phyloP scores from a whole-genome alignment of 1,140 invertebrate genomes.

The Antheraea mylitta region DNA sequence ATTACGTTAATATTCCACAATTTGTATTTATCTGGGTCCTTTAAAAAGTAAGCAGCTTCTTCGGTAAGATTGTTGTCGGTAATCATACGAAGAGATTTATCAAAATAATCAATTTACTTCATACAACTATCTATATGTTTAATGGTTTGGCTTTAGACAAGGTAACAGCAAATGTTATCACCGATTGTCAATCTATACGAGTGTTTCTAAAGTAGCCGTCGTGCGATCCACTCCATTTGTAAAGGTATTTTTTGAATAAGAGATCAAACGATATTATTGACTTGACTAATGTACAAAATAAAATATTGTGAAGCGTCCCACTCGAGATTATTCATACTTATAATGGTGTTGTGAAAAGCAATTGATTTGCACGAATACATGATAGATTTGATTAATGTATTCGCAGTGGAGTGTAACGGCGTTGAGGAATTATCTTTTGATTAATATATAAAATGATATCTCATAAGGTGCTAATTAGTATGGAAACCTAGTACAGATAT shows the following conservation, averaged over 20 bases:
- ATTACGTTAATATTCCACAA: neutral
- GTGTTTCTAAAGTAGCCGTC: constrained; percentile 49
- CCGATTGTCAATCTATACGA: constrained; percentile 56
- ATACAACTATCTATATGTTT: constrained; percentile 60
- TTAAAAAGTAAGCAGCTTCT: neutral
- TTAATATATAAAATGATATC: neutral
- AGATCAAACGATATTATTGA: constrained; percentile 43
- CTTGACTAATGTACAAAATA: constrained; percentile 42
- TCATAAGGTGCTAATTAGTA: neutral
- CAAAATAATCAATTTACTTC: constrained; percentile 61
- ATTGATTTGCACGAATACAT: neutral
- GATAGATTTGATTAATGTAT: neutral
- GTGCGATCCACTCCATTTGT: constrained; percentile 33
- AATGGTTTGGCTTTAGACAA: constrained; percentile 55
- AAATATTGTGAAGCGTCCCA: constrained; percentile 39
- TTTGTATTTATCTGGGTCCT: neutral
- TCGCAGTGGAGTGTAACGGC: neutral
- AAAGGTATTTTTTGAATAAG: constrained; percentile 42
- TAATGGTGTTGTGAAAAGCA: neutral
- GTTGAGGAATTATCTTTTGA: neutral
- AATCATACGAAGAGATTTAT: constrained; percentile 49
- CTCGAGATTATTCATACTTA: neutral
- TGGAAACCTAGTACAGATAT: neutral
- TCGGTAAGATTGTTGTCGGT: neutral
- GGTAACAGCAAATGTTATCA: constrained; percentile 60